Base-by-base conservation (phyloP, 2,888 invertebrate species). In the Callyntrura guangdongensis region DNA sequence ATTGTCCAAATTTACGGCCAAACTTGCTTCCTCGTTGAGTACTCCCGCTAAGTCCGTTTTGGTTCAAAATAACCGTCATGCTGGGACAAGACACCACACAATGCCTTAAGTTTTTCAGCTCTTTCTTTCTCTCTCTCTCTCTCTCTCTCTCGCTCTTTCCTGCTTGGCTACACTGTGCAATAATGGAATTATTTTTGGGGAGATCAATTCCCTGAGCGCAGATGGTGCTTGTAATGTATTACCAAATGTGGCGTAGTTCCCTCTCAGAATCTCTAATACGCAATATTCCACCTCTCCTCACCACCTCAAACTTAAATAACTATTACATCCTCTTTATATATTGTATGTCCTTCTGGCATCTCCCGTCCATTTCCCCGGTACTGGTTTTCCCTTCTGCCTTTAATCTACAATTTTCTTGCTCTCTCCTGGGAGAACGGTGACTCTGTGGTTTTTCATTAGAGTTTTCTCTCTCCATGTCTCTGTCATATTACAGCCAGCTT, bases 401-500 rank as follows among this genome's bases (percentile, higher is more conserved):
- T 36, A 36, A 36, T 36, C 36, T 36, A 36, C 36, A 36, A 36
- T 36, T 36, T 36, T 36, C 36, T 36, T 36, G 2, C 36, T 36
- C 36, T 36, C 36, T 36, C 36, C 36, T 36, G 36, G 36, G 36
- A 36, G 36, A 6, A 4, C 36, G 36, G 36, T 74, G 74, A 49
- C 22, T 47, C 22, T 74, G 74, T 74, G 74, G 74, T 74, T 74
- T 74, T 74, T 49, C 74, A 74, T 74, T 74, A 74, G 74, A 49
- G 74, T 49, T 47, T 74, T 49, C 47, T 20, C 36, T 36, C 36
- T 2, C 53, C 12, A 53, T 5, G 53, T 53, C n/a, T 9, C 53
- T 9, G 53, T 14, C 4, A 14, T 12, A 53, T 12, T 53, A 53
- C 53, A 53, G 53, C 53, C 49, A 49, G 36, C 36, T 36, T 36